phyloP scores from a whole-genome alignment of 2,888 invertebrate species.

The Acrobasis consociella region DNA sequence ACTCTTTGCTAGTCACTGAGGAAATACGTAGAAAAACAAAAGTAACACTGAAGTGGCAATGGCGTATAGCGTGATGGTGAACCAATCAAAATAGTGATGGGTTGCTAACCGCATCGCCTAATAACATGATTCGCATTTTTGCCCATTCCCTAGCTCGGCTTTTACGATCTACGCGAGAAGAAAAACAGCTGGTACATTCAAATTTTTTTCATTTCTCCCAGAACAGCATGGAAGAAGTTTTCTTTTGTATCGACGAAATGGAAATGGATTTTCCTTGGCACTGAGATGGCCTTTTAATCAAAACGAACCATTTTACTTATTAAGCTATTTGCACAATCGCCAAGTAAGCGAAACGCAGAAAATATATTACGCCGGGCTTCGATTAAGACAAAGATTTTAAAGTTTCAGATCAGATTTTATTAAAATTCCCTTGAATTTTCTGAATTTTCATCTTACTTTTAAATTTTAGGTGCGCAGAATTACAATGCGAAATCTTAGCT shows the following conservation, averaged over 20 bases:
- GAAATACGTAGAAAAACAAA: no score
- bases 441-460: neutral
- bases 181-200: no score
- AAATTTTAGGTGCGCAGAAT: constrained; percentile 4
- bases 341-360: constrained; percentile 17
- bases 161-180: no score
- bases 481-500: neutral
- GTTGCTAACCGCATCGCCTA: no score
- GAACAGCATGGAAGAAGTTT: no score
- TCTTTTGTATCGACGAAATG: constrained; percentile 6
- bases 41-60: no score
- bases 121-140: no score
- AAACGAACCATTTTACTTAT: constrained; percentile 20
- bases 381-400: constrained; percentile 7
- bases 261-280: constrained; percentile 17
- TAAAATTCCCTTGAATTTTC: neutral
- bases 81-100: no score
- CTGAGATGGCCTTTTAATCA: constrained; percentile 17
- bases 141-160: no score
- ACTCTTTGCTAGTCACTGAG: no score
- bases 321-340: constrained; percentile 22
- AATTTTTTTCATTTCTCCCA: no score
- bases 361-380: constrained; percentile 9
- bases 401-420: constrained; percentile 3
- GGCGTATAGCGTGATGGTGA: no score